Percentiles rank a stretch among this genome's conserved stretches.
Conservation (phyloP, 2,797 vertebrate genomes). For the Lophius americanus region DNA sequence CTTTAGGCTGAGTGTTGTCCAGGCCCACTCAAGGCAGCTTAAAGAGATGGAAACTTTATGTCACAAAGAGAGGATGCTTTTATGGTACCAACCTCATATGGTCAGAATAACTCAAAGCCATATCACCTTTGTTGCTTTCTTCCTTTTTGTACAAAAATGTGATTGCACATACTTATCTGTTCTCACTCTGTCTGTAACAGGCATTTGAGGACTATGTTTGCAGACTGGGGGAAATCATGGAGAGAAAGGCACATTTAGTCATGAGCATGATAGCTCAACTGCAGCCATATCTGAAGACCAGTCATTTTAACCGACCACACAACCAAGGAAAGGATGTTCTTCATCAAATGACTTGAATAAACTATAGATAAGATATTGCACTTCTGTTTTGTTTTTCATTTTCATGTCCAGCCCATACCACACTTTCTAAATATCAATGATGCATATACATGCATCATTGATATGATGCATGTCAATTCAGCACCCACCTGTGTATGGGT, state of each 20-base stretch:
- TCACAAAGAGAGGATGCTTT: slow-evolving; percentile 82
- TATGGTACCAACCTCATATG: slow-evolving; percentile 79
- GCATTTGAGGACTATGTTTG: slow-evolving; percentile 84
- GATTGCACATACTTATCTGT: background rate
- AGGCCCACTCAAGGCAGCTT: slow-evolving; percentile 84
- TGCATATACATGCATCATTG: background rate
- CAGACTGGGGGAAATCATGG: slow-evolving; percentile 86
- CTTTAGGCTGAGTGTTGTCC: slow-evolving; percentile 81
- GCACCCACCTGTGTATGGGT: too few relatives aligned
- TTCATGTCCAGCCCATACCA: background rate
- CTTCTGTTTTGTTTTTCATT: slow-evolving; percentile 8
- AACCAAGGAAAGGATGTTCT: slow-evolving; percentile 14
- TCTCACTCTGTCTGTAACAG: slow-evolving; percentile 64
- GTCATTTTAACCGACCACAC: slow-evolving; percentile 11
- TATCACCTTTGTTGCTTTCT: background rate
- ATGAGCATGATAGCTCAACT: slow-evolving; percentile 82
- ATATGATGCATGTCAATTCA: too few relatives aligned
- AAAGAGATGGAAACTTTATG: slow-evolving; percentile 85
- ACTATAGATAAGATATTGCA: background rate
- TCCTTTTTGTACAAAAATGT: background rate
- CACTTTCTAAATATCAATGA: background rate
- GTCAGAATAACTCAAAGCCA: slow-evolving; percentile 73
- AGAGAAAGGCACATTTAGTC: slow-evolving; percentile 83
- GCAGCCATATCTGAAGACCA: slow-evolving; percentile 72
- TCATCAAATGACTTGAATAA: slow-evolving; percentile 27